A percentile compares a stretch with the other conserved stretches of the same genome.
Conservation (phyloP, 2,113 vertebrate species). For the Bubo scandiacus region DNA sequence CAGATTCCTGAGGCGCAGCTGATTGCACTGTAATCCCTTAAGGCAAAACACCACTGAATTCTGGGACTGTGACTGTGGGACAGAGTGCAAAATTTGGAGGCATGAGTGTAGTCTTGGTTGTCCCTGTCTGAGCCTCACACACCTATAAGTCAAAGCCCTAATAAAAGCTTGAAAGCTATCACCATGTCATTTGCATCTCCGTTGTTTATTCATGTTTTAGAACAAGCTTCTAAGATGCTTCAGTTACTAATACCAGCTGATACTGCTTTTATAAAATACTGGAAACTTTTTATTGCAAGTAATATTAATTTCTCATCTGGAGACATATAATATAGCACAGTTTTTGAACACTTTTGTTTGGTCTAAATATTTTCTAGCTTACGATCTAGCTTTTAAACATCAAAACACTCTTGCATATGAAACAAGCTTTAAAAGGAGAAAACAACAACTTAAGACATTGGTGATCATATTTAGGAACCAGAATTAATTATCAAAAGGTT, state of each 20-base stretch:
- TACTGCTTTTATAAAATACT: neutral
- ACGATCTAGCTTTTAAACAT: neutral
- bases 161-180: neutral
- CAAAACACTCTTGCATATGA: neutral
- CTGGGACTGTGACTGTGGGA: neutral
- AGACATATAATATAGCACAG: neutral
- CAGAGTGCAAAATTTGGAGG: neutral
- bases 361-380: neutral
- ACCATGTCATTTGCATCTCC: neutral
- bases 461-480: neutral
- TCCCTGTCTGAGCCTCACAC: neutral
- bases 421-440: neutral
- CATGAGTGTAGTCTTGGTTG: neutral
- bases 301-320: neutral
- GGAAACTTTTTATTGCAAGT: neutral
- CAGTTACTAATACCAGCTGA: neutral
- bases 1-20: neutral
- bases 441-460: neutral
- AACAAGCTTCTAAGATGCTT: neutral
- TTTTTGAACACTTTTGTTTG: neutral
- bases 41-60: neutral
- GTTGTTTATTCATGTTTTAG: neutral
- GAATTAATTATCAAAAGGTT: neutral
- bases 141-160: neutral
- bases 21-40: neutral